phyloP scores from a whole-genome alignment of 2,888 invertebrate genomes.

The Emmelina monodactyla region DNA sequence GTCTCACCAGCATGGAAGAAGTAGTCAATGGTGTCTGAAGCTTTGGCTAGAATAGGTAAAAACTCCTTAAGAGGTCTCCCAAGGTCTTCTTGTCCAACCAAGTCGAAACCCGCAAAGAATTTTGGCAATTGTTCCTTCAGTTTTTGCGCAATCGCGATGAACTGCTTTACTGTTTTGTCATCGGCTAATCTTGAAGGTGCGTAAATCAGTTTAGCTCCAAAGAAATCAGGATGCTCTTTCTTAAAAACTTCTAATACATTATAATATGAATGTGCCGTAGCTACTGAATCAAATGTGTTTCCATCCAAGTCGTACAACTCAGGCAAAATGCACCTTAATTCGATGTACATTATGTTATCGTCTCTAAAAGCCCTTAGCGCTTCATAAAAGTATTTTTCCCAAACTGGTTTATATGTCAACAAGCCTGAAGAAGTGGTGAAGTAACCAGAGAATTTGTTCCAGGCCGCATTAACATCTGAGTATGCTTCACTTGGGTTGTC shows the following conservation, averaged over 20 bases:
- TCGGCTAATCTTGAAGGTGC: slow-evolving; percentile 66
- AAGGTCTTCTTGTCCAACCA: slow-evolving; percentile 82
- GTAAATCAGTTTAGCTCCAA: slow-evolving; percentile 74
- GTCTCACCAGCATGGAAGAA: slow-evolving; percentile 87
- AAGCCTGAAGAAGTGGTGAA: slow-evolving; percentile 61
- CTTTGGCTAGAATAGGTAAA: slow-evolving; percentile 54
- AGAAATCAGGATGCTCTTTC: slow-evolving; percentile 68
- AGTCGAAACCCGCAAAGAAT: slow-evolving; percentile 81
- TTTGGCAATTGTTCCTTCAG: slow-evolving; percentile 65
- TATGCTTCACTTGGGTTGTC: slow-evolving; percentile 52
- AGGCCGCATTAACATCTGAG: slow-evolving; percentile 64
- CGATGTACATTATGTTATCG: slow-evolving; percentile 76
- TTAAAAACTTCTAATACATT: slow-evolving; percentile 64
- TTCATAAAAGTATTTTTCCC: slow-evolving; percentile 71
- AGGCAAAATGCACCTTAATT: slow-evolving; percentile 71
- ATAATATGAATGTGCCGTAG: slow-evolving; percentile 65
- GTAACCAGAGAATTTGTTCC: slow-evolving; percentile 65
- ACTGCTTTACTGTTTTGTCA: slow-evolving; percentile 38
- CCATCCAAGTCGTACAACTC: slow-evolving; percentile 72
- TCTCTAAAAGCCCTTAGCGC: slow-evolving; percentile 68
- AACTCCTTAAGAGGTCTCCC: slow-evolving; percentile 70
- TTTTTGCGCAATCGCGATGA: slow-evolving; percentile 43
- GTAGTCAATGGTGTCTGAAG: slow-evolving; percentile 63
- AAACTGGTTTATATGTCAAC: slow-evolving; percentile 69
- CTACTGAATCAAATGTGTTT: slow-evolving; percentile 52